Evolutionary conservation across 2,888 invertebrate genomes (phyloP), one percentile per base, ranked within the genome.

Genomic region (Trachelus iudaicus): DNA sequence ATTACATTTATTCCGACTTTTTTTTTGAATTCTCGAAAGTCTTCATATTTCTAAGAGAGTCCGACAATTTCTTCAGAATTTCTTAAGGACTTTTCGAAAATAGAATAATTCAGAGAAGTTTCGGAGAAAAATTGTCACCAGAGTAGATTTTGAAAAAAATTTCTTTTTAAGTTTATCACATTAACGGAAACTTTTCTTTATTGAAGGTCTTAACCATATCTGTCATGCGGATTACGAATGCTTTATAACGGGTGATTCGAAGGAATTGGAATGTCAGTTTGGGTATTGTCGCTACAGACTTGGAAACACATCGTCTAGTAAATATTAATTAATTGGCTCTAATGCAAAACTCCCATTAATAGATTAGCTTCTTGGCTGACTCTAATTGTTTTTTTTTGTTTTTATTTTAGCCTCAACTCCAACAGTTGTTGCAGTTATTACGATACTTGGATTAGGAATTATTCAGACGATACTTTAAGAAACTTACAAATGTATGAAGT

Each of bases 221-320:
- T 89, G 88, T 73, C 73, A 3, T 13, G 15, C 37, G 12, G 75
- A 84, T 76, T 83, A 86, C 76, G 84, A 89, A 34, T 89, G 88
- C 75, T 82, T 80, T 33, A 12, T 76, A n/a, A 75, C 77, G 23
- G 30, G 11, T 11, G 34, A 75, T 11, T 37, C 69, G 23, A 30
- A 33, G 34, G 76, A 79, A 40, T 77, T 88, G 40, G 76, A 79
- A 34, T 89, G 89, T 76, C 80, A 73, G 74, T 79, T 83, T 68
- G 75, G 79, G 13, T 80, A 81, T 77, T 89, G 88, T 77, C 83
- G 80, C 56, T 88, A 83, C 73, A 83, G 76, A 68, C 71, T 69
- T 34, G 80, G 79, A 73, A 80, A 83, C 9, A 34, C 77, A 11
- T 68, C 34, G 68, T 87, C 85, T 79, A 81, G 75, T 80, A 83